phyloP scores from a whole-genome alignment of 1,140 invertebrate genomes.

The Trigoniulus corallinus region DNA sequence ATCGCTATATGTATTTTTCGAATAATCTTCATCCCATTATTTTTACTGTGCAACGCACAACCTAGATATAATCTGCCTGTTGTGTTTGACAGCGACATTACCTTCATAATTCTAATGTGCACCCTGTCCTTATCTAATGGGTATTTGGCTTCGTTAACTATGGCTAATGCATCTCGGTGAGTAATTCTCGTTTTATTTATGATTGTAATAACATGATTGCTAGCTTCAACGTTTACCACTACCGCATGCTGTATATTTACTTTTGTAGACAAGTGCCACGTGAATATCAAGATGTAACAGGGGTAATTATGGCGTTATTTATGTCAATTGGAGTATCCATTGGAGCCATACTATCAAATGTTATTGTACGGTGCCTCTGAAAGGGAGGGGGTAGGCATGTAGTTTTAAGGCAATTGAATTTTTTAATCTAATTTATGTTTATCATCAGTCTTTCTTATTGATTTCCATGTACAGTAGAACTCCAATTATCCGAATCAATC shows the following conservation, averaged over 20 bases:
- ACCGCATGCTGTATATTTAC: too few species aligned
- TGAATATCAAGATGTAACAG: too few species aligned
- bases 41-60: neutral
- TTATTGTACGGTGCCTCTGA: too few species aligned
- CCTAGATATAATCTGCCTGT: neutral
- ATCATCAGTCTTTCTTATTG: too few species aligned
- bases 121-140: neutral
- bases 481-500: too few species aligned
- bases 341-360: neutral
- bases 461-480: too few species aligned
- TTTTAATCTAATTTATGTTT: too few species aligned
- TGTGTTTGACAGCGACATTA: neutral
- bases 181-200: neutral
- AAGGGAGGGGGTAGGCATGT: too few species aligned
- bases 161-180: neutral
- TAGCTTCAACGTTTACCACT: too few species aligned
- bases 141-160: neutral
- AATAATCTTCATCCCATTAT: neutral
- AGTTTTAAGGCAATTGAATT: too few species aligned
- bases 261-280: too few species aligned
- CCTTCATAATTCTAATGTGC: neutral
- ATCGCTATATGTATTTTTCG: neutral
- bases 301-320: neutral
- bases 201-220: too few species aligned
- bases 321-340: neutral